Base-by-base conservation (phyloP, 2,797 vertebrate species). In the Sternotherus odoratus region DNA sequence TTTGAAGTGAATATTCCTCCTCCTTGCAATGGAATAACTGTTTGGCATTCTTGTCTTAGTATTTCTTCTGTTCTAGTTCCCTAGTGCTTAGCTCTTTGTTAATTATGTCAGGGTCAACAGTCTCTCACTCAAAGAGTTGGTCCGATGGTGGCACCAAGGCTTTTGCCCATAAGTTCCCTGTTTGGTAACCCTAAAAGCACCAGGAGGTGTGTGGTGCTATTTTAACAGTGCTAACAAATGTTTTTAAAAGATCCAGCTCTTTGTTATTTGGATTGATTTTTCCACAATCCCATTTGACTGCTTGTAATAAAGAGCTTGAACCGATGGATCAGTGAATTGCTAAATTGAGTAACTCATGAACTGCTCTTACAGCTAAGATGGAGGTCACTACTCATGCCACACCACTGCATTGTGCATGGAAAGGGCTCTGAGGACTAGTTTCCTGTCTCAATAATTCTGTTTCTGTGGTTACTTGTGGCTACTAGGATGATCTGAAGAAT, bases 31-130 rank as follows among this genome's bases (percentile, higher is more conserved):
- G 26, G 43, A 30, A 24, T 39, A 24, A 24, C 43, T 80, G 39
- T 33, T 72, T 36, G 74, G 33, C 17, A 54, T 49, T 1, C 26
- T 48, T 89, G 77, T 86, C 75, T 2, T 6, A 43, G 19, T 1
- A 50, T 53, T 83, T 87, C 39, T 56, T 78, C 56, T 82, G 12
- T 89, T 87, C 88, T 23, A 86, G 77, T 89, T 89, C 53, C 84
- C 79, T 69, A n/a, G 75, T 26, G n/a, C 90, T 84, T 83, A 79
- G 84, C 28, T 84, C 36, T 69, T 39, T 69, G 36, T 86, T 9
- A 57, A 85, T 21, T 46, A 39, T 63, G 82, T 87, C 72, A 87
- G 75, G 60, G 79, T 53, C 39, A 63, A 28, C 28, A 75, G 24
- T 39, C n/a, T 79, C 51, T 43, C 78, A 69, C 17, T 79, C 15